Base-by-base conservation (phyloP, 1,140 invertebrate genomes). In the Conopomorpha cramerella region DNA sequence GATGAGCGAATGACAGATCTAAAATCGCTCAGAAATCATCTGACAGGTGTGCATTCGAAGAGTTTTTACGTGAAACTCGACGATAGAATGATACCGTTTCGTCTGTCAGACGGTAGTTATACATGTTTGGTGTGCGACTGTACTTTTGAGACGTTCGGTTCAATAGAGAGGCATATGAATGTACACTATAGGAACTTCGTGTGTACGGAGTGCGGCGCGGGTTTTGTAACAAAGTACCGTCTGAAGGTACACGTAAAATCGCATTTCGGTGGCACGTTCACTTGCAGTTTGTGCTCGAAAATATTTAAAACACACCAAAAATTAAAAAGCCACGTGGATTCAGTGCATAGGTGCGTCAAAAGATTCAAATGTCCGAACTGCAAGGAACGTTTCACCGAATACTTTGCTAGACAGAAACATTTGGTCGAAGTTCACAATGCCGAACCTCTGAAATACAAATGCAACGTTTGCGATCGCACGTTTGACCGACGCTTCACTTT, bases 131-230 rank as follows among this genome's bases (percentile, higher is more conserved):
- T 66, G 0, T 74, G 66, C 18, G 59, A 60, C 0, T 71, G 64
- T 19, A 64, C 44, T 11, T 72, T 68, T 17, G 66, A 70, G 31
- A 71, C 66, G 0, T 74, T 74, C 18, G 70, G 70, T 0, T 58
- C 66, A 0, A 68, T 74, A 7, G 70, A 74, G 19, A 18, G 70
- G 0, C 70, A 74, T 36, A 74, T 74, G 70, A 74, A 74, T 15
- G 51, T 62, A 0, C 70, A 74, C 38, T 74, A 51, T 18, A 59
- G 70, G 26, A 74, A 74, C 17, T 71, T 70, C 16, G 66, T 74
- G 0, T 74, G 70, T 38, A 62, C 57, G 4, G 63, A 71, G 8
- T 74, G 70, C 14, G 70, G 70, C 0, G 54, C 65, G 0, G 70
- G 70, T 1, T 74, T 70, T 25, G 56, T 70, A 0, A 74, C 66